These are phyloP conservation scores for Parnassius apollo DNA, from an alignment of 2,888 invertebrate species.

Conservation along the genomic window DNA sequence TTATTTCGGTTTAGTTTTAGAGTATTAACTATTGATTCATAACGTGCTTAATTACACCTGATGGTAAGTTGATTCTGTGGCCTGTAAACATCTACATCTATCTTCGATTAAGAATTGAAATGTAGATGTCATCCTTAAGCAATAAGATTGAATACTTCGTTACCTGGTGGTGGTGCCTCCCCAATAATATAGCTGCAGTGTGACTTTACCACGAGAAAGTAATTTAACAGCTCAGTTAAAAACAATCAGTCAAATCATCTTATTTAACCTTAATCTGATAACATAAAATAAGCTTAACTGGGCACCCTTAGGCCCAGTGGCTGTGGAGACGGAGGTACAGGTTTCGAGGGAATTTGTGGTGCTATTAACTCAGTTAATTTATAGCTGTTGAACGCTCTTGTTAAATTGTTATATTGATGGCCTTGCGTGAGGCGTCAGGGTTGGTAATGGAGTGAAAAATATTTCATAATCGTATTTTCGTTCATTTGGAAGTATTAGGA, in stretches of 20 bases:
- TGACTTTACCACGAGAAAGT: too few relatives aligned
- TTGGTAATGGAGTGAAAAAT: constrained; percentile 33
- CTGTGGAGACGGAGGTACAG: constrained; percentile 26
- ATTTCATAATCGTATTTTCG: neutral
- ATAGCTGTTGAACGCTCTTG: constrained; percentile 72
- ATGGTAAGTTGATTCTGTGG: too few relatives aligned
- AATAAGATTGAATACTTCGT: too few relatives aligned
- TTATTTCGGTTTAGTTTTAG: too few relatives aligned
- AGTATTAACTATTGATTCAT: too few relatives aligned
- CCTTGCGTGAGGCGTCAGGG: constrained; percentile 53
- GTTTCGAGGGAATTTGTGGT: constrained; percentile 50
- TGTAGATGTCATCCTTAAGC: too few relatives aligned
- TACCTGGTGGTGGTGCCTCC: too few relatives aligned
- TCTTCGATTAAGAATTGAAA: too few relatives aligned
- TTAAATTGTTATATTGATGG: constrained; percentile 79
- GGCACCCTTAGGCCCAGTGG: constrained; percentile 36
- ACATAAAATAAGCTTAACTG: constrained; percentile 12
- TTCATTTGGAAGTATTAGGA: neutral
- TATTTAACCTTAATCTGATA: constrained; percentile 18
- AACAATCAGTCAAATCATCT: constrained; percentile 7
- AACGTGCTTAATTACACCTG: too few relatives aligned
- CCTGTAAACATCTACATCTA: too few relatives aligned
- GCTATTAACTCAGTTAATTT: constrained; percentile 76
- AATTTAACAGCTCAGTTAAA: neutral
- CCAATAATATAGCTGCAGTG: too few relatives aligned